Base-by-base conservation (phyloP, 2,113 vertebrate species). In the Misgurnus mizolepis region DNA sequence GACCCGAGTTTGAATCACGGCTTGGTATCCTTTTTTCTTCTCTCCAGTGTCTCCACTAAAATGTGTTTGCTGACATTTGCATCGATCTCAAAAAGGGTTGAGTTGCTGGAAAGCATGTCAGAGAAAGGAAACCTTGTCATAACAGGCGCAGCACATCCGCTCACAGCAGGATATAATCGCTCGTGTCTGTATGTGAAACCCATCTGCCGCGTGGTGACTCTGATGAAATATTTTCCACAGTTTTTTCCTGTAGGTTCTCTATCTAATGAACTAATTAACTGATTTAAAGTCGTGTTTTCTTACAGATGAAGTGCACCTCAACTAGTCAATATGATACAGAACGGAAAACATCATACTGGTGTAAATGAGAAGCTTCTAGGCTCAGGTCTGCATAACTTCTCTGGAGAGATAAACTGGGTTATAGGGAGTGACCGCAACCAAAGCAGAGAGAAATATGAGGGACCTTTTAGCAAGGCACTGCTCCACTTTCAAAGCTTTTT, bases 61-160 rank as follows among this genome's bases (percentile, higher is more conserved):
- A 45, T 61, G 53, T 15, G 71, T 56, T 73, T 73, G 55, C 40
- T 73, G 70, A 73, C 55, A 73, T 60, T 43, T 73, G 18, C 1
- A 0, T n/a, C 1, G 7, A 60, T 60, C 55, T 73, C 55, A 45
- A 18, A 45, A 58, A 40, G 68, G 49, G 49, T 55, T 71, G 9
- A 73, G n/a, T 45, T 18, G 6, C 12, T 45, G 71, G 0, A 27
- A 41, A 56, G 11, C 53, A 12, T 71, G 34, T 41, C 49, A 53
- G 9, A 12, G 49, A 53, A 12, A 53, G 10, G 49, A 10, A n/a
- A 12, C 39, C n/a, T 12, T 60, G 55, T 61, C 39, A 22, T 58
- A 22, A 22, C 39, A 43, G n/a, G 10, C 0, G n/a, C 3, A 2
- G 11, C 55, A 45, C 55, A 73, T 73, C n/a, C 40, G 43, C 55